Evolutionary conservation across 37 sponge, comb jelly and placozoan species (phyloP).

Genomic region (Beroe forskalii): DNA sequence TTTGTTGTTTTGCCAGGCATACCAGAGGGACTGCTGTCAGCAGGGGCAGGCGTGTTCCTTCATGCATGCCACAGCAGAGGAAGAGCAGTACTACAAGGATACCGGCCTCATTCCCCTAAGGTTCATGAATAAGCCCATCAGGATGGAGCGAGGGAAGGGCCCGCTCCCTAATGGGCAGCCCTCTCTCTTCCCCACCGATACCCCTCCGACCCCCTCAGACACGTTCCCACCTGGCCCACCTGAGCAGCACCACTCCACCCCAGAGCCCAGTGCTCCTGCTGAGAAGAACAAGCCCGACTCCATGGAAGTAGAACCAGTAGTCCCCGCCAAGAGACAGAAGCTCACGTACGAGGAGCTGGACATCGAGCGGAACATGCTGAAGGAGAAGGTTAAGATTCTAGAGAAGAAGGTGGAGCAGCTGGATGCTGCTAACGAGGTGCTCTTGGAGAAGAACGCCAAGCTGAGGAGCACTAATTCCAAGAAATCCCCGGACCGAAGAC

Average conservation of each 20-base stretch:
- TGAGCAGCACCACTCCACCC: background rate
- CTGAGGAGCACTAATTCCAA: slow-evolving; percentile 31
- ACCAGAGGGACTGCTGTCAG: slow-evolving; percentile 63
- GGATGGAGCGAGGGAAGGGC: slow-evolving; percentile 54
- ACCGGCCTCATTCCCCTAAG: slow-evolving; percentile 55
- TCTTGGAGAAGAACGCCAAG: slow-evolving; percentile 60
- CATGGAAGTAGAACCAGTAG: background rate
- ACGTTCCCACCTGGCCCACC: background rate
- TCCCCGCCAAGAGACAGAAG: slow-evolving; percentile 11
- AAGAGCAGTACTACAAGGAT: slow-evolving; percentile 63
- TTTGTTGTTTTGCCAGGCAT: slow-evolving; percentile 32
- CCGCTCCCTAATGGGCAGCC: slow-evolving; percentile 43
- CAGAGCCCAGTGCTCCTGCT: background rate
- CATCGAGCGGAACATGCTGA: slow-evolving; percentile 51
- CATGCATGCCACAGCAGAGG: slow-evolving; percentile 63
- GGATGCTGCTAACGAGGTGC: slow-evolving; percentile 53
- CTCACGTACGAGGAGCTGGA: slow-evolving; percentile 44
- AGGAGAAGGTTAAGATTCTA: slow-evolving; percentile 41
- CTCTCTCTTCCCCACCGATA: slow-evolving; percentile 42
- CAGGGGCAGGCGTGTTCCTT: slow-evolving; percentile 28
- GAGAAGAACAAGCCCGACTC: background rate
- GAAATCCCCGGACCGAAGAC: slow-evolving; percentile 3
- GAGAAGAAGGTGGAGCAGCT: slow-evolving; percentile 59
- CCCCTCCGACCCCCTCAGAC: background rate
- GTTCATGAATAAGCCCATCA: slow-evolving; percentile 57